Percentiles rank a stretch among this genome's conserved stretches.
phyloP scores from a whole-genome alignment of 2,113 vertebrate genomes.

The Poeciliopsis retropinna region DNA sequence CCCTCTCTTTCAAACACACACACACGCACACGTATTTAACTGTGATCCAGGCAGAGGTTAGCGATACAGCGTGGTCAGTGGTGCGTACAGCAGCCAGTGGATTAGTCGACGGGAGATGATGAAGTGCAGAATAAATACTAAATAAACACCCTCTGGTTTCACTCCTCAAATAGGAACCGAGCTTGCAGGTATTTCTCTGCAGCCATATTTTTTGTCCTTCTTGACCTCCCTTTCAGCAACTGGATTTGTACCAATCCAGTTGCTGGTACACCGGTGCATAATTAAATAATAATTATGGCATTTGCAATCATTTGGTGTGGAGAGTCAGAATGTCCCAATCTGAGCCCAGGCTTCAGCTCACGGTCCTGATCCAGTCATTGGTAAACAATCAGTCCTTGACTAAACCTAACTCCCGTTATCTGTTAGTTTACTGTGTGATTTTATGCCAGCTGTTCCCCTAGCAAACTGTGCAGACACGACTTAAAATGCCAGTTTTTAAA shows the following conservation, averaged over 20 bases:
- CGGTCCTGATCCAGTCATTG: too few species aligned
- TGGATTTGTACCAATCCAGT: constrained; percentile 39
- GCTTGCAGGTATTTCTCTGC: constrained; percentile 23
- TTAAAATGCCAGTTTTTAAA: too few species aligned
- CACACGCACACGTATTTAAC: constrained; percentile 42
- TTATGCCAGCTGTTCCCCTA: too few species aligned
- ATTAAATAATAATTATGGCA: constrained; percentile 68
- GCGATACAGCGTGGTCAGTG: constrained; percentile 67
- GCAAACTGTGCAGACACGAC: too few species aligned
- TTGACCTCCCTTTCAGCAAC: constrained; percentile 1
- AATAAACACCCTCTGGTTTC: constrained; percentile 67
- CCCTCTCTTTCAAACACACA: constrained; percentile 33
- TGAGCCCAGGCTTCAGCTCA: too few species aligned
- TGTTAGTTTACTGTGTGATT: too few species aligned
- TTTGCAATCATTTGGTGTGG: constrained; percentile 45
- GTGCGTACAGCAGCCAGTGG: constrained; percentile 70
- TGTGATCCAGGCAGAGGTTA: constrained; percentile 68
- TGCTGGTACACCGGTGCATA: too few species aligned
- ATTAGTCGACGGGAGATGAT: constrained; percentile 71
- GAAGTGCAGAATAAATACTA: constrained; percentile 78
- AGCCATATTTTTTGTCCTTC: constrained; percentile 52
- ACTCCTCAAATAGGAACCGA: constrained; percentile 48
- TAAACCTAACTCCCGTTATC: too few species aligned
- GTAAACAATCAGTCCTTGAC: too few species aligned
- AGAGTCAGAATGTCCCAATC: neutral